A percentile compares a stretch with the other conserved stretches of the same genome.
These are phyloP conservation scores for Hydroisotoma schaefferi DNA, from an alignment of 2,888 invertebrate species.

Conservation along the genomic window DNA sequence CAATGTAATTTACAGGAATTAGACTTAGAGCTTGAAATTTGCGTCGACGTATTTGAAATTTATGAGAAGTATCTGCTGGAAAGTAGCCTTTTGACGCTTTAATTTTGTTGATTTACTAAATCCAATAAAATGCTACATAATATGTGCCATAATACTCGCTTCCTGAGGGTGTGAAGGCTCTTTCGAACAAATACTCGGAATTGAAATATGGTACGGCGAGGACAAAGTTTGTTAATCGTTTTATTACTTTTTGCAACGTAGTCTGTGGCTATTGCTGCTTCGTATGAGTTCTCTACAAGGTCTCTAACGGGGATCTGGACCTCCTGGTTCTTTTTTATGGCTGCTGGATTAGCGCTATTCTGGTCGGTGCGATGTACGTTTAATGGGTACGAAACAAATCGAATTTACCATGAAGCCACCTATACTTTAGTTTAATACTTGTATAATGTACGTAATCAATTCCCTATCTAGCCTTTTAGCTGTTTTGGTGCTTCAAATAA, in stretches of 20 bases:
- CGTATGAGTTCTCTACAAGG: conserved; percentile 44
- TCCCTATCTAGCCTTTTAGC: conserved; percentile 35
- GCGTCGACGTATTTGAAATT: not conserved
- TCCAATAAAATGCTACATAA: not conserved
- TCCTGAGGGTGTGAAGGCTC: too few species aligned
- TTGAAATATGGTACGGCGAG: too few species aligned
- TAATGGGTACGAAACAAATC: conserved; percentile 39
- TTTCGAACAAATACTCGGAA: too few species aligned
- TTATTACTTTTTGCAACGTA: conserved; percentile 16
- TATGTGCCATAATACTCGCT: too few species aligned
- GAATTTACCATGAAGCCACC: not conserved
- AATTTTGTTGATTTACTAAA: not conserved
- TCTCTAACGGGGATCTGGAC: conserved; percentile 48
- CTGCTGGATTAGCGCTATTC: conserved; percentile 43
- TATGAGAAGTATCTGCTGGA: not conserved
- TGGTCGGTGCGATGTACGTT: conserved; percentile 47
- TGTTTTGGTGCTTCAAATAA: conserved; percentile 45
- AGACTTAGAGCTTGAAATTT: not conserved
- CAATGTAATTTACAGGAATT: not conserved
- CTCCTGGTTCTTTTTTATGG: conserved; percentile 48
- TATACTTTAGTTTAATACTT: not conserved
- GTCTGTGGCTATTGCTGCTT: conserved; percentile 46
- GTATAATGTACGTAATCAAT: not conserved
- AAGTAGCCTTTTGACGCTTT: not conserved
- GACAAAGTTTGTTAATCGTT: too few species aligned